Evolutionary conservation across 2,888 invertebrate species (phyloP).

Genomic region (Monochamus alternatus): DNA sequence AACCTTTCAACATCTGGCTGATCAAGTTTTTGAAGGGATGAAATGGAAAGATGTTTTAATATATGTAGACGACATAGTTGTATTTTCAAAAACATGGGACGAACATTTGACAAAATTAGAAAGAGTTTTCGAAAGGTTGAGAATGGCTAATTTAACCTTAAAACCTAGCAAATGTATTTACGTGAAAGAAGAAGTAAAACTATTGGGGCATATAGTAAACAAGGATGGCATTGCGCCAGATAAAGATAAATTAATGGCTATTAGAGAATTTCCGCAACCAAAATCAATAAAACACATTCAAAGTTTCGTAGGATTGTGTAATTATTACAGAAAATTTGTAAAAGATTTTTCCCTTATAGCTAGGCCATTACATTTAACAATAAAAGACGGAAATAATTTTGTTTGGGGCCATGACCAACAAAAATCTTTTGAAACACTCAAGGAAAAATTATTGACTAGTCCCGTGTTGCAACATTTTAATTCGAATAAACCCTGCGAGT

Average conservation of each 20-base stretch:
- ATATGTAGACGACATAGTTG: constrained; percentile 41
- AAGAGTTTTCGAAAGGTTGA: constrained; percentile 50
- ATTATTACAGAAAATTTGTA: no score
- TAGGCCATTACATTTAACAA: constrained; percentile 37
- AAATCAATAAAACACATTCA: constrained; percentile 36
- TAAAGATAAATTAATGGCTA: constrained; percentile 30
- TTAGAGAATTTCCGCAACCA: constrained; percentile 39
- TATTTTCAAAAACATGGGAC: constrained; percentile 40
- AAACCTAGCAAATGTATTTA: constrained; percentile 40
- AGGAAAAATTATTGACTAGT: constrained; percentile 34
- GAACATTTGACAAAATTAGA: constrained; percentile 45
- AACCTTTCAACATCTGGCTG: constrained; percentile 50
- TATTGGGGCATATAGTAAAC: constrained; percentile 35
- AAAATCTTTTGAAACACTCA: constrained; percentile 31
- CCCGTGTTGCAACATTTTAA: constrained; percentile 34
- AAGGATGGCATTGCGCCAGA: constrained; percentile 22
- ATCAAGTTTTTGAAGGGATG: constrained; percentile 46
- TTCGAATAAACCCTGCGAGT: constrained; percentile 35
- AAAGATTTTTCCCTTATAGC: constrained; percentile 41
- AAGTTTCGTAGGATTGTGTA: constrained; percentile 41
- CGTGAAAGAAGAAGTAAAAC: constrained; percentile 13
- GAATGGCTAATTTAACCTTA: constrained; percentile 47
- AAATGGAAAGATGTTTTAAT: constrained; percentile 24
- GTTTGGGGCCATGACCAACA: constrained; percentile 18
- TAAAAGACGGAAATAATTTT: constrained; percentile 37